Base-by-base conservation (phyloP, 2,888 invertebrate species). In the Agrochola litura region DNA sequence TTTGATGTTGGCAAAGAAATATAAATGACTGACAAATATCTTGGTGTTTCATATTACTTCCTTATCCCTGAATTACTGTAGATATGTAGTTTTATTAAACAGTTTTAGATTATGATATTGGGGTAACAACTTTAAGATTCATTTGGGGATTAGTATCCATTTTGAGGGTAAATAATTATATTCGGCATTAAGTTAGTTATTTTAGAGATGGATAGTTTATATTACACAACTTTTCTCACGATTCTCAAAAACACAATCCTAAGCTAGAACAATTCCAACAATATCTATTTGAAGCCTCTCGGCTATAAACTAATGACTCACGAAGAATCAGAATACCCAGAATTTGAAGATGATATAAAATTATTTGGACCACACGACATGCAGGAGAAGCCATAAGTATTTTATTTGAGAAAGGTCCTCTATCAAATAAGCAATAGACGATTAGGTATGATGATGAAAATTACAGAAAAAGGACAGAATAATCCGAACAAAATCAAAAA, bases 271-370 rank as follows among this genome's bases (percentile, higher is more conserved):
- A 71, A 49, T 71, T 71, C 25, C 30, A 22, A 54, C 2, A 46
- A 46, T 46, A 79, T 79, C 37, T 77, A 46, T 37, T 77, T 25
- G 4, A 46, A 0, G 22, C 74, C 74, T 25, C 41, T 16, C 5
- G 49, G 74, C 74, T 22, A 41, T 43, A 52, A 41, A 25, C 61
- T 68, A 65, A 77, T 43, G 58, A 30, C 30, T 30, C 52, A 79
- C 58, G 69, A 60, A 52, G 5, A 12, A 1, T 22, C 25, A 37
- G 0, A 25, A 77, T 77, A 63, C 54, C 22, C 1, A 43, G 79
- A 79, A 77, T 30, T 19, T 1, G 14, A 60, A 37, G 22, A 81
- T 46, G 25, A 58, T 66, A 6, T 37, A 37, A 58, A 60, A 5
- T 52, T 37, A 65, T 81, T 80, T 58, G 12, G 43, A 10, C 19